Evolutionary conservation across 2,113 vertebrate genomes (phyloP), one percentile per base, ranked within the genome.

Genomic region (zebrafish (Danio rerio)): DNA sequence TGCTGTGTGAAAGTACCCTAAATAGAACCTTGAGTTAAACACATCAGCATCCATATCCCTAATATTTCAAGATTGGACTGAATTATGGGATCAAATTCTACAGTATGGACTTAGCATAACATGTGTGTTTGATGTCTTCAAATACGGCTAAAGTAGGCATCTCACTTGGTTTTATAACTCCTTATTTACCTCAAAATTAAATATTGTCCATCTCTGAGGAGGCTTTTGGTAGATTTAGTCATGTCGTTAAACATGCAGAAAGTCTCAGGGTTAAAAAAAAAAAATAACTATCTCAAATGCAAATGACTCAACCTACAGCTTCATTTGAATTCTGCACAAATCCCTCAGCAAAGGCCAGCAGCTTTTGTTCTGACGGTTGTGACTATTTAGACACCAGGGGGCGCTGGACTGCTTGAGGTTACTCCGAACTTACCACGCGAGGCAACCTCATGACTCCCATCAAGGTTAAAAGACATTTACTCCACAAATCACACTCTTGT

Each of bases 401-500:
- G 66, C 47, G 59, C 66, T 50, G 18, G 62, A 55, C 50, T 31
- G 42, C 74, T 40, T 58, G 31, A 77, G 58, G 31, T 43, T 7
- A 31, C 49, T 55, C 11, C 45, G 21, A 42, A 21, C 47, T 50
- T 20, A 70, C 9, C 78, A 62, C 42, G 49, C 7, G 7, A 12
- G 13, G 16, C 5, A n/a, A 47, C 21, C 59, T 21, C 43, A 12
- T 18, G 10, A 63, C 53, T 71, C 58, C 45, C 63, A 80, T 80
- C 56, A 82, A 82, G 84, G 65, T 85, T 86, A 86, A 81, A 75
- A 82, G 31, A 73, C 65, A 55, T 63, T 80, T 79, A 75, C 50
- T 69, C 61, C 42, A 65, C 68, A 63, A 81, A 78, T 75, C 73
- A 16, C 61, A 18, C 68, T 55, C 65, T 78, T 82, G 86, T 83